Evolutionary conservation across 2,113 vertebrate genomes (phyloP), one percentile per base, ranked within the genome.

Genomic region (Glaucomys volans): DNA sequence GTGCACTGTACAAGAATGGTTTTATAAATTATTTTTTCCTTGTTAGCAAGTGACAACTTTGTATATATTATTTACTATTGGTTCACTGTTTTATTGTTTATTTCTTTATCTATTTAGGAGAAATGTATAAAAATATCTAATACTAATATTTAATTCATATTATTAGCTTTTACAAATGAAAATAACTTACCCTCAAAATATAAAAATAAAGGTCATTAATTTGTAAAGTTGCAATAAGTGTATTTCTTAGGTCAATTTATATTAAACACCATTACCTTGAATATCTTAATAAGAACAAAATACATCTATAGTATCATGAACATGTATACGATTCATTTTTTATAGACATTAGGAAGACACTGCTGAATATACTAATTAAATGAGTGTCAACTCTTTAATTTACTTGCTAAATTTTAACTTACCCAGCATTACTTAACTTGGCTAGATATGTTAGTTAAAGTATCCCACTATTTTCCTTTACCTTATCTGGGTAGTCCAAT

Each of bases 21-120:
- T 96, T 97, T 81, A 98, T 4, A 96, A 97, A 95, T 97, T 85
- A 89, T 77, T 94, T 93, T 64, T 97, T 75, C 30, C 66, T 84
- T 95, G 24, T 28, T 96, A 93, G 64, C n/a, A 98, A 95, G 1
- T 72, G 24, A 16, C 57, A 97, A 72, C 12, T 91, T 92, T 94
- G 82, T 67, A 93, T 75, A 22, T 7, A 94, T 96, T 92, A 95
- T 87, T 95, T 57, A 98, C 92, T 54, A 92, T 69, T 77, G 13
- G 5, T 9, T 94, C 66, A 30, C 0, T 80, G 26, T 69, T 83
- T 40, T 79, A 83, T 88, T 95, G 30, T 87, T 72, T 67, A 6
- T 40, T 82, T 94, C 32, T 91, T 71, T 94, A 92, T 24, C 54
- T 96, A 42, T 90, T 96, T 57, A 20, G 2, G 54, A 62, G 6